phyloP scores from a whole-genome alignment of 2,888 invertebrate species.

The Caenorhabditis sp. region DNA sequence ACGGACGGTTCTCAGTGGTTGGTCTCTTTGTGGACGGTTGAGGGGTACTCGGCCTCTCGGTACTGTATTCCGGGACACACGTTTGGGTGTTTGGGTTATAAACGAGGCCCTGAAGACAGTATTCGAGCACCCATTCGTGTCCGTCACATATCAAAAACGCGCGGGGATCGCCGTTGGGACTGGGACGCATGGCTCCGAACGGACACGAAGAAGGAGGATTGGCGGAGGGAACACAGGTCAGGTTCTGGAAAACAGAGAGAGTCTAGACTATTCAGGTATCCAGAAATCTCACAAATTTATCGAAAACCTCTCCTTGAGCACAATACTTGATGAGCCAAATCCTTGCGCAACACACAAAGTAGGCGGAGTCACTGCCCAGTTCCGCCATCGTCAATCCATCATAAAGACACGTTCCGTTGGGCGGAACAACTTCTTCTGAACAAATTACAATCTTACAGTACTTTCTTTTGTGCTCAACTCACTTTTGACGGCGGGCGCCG shows the following conservation, averaged over 20 bases:
- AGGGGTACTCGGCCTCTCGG: no score
- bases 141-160: not conserved
- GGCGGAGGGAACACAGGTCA: not conserved
- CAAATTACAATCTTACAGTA: not conserved
- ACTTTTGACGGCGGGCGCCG: no score
- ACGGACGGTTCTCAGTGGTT: not conserved
- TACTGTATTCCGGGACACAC: not conserved
- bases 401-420: slow-evolving; percentile 32
- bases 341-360: slow-evolving; percentile 27
- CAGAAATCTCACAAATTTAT: slow-evolving; percentile 38
- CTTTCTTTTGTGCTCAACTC: not conserved
- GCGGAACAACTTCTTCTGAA: slow-evolving; percentile 12
- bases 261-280: no score
- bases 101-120: not conserved
- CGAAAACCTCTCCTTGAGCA: slow-evolving; percentile 9
- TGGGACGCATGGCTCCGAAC: not conserved
- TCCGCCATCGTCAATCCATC: slow-evolving; percentile 41
- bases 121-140: not conserved
- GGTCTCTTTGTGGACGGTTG: not conserved
- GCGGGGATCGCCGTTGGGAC: not conserved
- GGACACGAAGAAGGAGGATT: not conserved
- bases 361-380: slow-evolving; percentile 1
- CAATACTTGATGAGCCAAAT: slow-evolving; percentile 28
- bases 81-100: not conserved
- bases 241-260: slow-evolving; percentile 19